A percentile compares a stretch with the other conserved stretches of the same genome.
Evolutionary conservation across 2,113 vertebrate genomes (phyloP).

Genomic region (Siniperca chuatsi): DNA sequence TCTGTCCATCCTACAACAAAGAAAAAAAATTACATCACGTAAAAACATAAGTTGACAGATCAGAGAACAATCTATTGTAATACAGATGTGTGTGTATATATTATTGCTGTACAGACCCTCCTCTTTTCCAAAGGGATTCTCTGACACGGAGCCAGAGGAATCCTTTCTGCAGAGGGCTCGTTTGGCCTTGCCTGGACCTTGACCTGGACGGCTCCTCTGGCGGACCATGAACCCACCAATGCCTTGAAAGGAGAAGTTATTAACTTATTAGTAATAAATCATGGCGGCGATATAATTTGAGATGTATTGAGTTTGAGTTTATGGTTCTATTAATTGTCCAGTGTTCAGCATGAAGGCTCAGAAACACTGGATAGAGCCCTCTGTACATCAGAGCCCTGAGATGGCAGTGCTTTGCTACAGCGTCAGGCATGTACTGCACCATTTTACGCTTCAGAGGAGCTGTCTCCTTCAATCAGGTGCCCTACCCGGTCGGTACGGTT

Average conservation of each 20-base stretch:
- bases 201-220: constrained; percentile 94
- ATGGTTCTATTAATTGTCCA: constrained; percentile 24
- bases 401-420: constrained; percentile 71
- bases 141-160: constrained; percentile 93
- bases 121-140: constrained; percentile 89
- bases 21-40: not conserved
- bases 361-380: constrained; percentile 50
- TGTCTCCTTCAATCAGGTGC: constrained; percentile 83
- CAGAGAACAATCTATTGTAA: not conserved
- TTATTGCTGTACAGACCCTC: constrained; percentile 84
- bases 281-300: not conserved
- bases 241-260: constrained; percentile 79
- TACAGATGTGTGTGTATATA: not conserved
- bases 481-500: constrained; percentile 98
- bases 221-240: constrained; percentile 99
- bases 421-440: constrained; percentile 72
- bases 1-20: constrained; percentile 88
- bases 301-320: not conserved
- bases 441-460: constrained; percentile 83
- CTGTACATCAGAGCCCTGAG: constrained; percentile 57
- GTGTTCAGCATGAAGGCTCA: constrained; percentile 35
- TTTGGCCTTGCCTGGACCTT: constrained; percentile 93
- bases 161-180: constrained; percentile 92
- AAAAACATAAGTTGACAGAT: not conserved
- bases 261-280: constrained; percentile 8